Base-by-base conservation (phyloP, 2,113 vertebrate genomes). In the Fregata magnificens region DNA sequence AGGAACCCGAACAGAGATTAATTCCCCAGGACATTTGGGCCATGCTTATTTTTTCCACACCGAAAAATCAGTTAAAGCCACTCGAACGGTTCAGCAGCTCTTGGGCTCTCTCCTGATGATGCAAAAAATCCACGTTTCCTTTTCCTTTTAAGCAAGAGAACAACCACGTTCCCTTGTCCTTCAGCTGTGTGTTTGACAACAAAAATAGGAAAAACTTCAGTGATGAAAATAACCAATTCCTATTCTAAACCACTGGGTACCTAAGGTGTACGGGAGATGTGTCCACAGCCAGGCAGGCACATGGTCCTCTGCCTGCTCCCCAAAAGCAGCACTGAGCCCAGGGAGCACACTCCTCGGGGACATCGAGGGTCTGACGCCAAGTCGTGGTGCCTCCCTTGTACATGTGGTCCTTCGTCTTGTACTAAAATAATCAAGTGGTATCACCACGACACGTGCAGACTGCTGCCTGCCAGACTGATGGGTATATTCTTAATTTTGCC, bases 401-500 rank as follows among this genome's bases (percentile, higher is more conserved):
- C 2, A 0, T 6, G 20, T 9, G 29, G 6, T 28, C 44, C 70
- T 86, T 86, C 1, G 0, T 1, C n/a, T 59, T 25, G 21, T 16
- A 52, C 71, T n/a, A 34, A 36, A 77, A 67, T 5, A 16, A 34
- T 1, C 45, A 6, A 2, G 6, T 2, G 17, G 7, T 2, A 16
- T 36, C 15, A 13, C 66, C 20, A 6, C 1, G 4, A 19, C 45
- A 34, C 20, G 2, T 0, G 5, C 15, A 28, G 16, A 5, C 13
- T 20, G 61, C 67, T 50, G 31, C 80, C 73, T 20, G 16, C 22
- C 69, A 50, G 36, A 17, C 38, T 9, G 34, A 45, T 6, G 34
- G 38, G 13, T 17, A 31, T n/a, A 21, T 22, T 31, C 74, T 18
- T 44, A 11, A 31, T 50, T 76, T 45, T 14, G 7, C 55, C 38